Evolutionary conservation across 2,797 vertebrate species (phyloP).

Genomic region (Takifugu rubripes): DNA sequence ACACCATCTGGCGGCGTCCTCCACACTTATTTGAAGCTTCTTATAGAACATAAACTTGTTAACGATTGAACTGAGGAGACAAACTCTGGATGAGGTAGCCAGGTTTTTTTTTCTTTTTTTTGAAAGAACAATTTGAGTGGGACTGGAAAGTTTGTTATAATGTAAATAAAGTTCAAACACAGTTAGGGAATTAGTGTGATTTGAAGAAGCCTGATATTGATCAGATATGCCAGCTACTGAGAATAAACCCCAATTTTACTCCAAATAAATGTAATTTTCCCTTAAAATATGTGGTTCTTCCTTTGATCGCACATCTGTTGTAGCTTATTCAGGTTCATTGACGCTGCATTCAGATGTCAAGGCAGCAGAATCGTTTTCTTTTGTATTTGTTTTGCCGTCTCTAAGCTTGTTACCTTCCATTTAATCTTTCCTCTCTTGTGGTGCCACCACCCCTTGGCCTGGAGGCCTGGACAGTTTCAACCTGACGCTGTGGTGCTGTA

Average conservation of each 20-base stretch:
- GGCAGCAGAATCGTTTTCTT: constrained; percentile 2
- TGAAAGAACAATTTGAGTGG: neutral
- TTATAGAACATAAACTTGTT: no score
- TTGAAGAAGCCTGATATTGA: neutral
- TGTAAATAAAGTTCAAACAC: neutral
- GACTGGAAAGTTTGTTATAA: neutral
- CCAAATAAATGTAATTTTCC: neutral
- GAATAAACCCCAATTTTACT: neutral
- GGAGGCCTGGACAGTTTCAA: constrained; percentile 47
- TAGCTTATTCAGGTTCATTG: constrained; percentile 4
- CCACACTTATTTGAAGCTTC: no score
- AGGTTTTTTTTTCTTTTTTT: no score
- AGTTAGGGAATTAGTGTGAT: neutral
- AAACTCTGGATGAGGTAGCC: neutral
- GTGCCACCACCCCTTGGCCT: constrained; percentile 49
- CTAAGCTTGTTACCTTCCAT: constrained; percentile 31
- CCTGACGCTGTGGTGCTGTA: constrained; percentile 13
- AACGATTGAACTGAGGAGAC: neutral
- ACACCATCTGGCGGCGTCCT: neutral
- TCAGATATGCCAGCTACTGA: neutral
- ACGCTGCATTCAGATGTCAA: neutral
- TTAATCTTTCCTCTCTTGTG: constrained; percentile 49
- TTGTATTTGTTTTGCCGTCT: constrained; percentile 21
- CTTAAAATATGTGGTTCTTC: neutral
- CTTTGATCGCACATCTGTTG: neutral